Conservation (phyloP, 2,797 vertebrate species). For the Gadopsis bispinosus region DNA sequence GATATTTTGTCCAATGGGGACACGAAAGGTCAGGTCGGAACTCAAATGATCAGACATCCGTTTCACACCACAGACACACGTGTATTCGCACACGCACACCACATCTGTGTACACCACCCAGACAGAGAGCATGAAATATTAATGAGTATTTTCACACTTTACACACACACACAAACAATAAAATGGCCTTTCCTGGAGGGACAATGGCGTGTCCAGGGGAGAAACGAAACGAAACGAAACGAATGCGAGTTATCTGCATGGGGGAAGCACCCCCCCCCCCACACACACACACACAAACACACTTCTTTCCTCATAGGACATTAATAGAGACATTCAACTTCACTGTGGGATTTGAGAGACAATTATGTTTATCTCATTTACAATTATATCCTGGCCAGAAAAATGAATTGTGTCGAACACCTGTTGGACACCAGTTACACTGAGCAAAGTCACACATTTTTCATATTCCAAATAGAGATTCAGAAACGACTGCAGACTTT, state of each 20-base stretch:
- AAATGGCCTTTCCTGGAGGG: slow-evolving; percentile 45
- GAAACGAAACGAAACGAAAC: slow-evolving; percentile 26
- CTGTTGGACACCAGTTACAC: slow-evolving; percentile 18
- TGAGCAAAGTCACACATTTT: slow-evolving; percentile 9
- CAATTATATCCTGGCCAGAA: slow-evolving; percentile 46
- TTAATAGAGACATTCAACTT: slow-evolving; percentile 62
- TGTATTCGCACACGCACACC: not conserved
- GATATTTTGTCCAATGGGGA: slow-evolving; percentile 51
- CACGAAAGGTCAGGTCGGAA: slow-evolving; percentile 62
- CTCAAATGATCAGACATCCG: slow-evolving; percentile 49
- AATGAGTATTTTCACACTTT: slow-evolving; percentile 58
- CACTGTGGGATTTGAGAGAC: slow-evolving; percentile 52
- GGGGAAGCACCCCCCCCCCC: not conserved
- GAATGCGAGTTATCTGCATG: slow-evolving; percentile 57
- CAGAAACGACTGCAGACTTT: not conserved
- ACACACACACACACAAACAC: slow-evolving; percentile 46
- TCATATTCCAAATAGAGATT: not conserved
- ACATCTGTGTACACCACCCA: slow-evolving; percentile 36
- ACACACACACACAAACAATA: slow-evolving; percentile 55
- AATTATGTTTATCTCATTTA: slow-evolving; percentile 64
- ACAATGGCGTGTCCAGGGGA: slow-evolving; percentile 21
- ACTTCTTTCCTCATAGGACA: slow-evolving; percentile 58
- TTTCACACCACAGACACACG: slow-evolving; percentile 32
- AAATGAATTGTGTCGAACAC: slow-evolving; percentile 32
- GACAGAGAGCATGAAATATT: slow-evolving; percentile 69